Evolutionary conservation across 2,797 vertebrate species (phyloP).

Genomic region (Erithacus rubecula): DNA sequence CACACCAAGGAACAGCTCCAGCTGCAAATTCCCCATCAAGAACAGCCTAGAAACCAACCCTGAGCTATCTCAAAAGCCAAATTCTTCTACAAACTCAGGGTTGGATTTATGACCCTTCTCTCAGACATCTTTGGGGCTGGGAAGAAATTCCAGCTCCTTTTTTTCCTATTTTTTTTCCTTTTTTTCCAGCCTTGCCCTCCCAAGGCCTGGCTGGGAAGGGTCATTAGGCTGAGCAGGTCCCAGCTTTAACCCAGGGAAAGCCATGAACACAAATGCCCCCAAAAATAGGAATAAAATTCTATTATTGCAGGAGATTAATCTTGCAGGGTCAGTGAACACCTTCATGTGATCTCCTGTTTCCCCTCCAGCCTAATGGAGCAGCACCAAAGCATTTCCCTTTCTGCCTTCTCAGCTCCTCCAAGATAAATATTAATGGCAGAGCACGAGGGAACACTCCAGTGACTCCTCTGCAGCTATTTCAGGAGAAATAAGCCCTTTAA

Average conservation of each 20-base stretch:
- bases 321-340: background rate
- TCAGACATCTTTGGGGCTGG: background rate
- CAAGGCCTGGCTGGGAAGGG: background rate
- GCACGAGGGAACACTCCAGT: background rate
- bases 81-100: background rate
- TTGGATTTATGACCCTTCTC: background rate
- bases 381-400: background rate
- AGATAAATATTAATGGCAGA: constrained; percentile 6
- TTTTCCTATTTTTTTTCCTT: no score
- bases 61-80: background rate
- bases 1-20: background rate
- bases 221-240: background rate
- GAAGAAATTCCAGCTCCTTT: background rate
- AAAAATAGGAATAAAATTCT: background rate
- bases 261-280: background rate
- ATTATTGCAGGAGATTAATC: background rate
- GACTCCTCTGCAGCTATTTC: background rate
- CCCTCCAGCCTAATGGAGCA: constrained; percentile 4
- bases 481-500: background rate
- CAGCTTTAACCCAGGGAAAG: background rate
- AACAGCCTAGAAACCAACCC: background rate
- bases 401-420: constrained; percentile 33
- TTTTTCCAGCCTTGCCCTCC: background rate
- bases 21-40: background rate
- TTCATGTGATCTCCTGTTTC: background rate